Conservation (phyloP, 2,888 invertebrate species). For the Philereme vetulata region DNA sequence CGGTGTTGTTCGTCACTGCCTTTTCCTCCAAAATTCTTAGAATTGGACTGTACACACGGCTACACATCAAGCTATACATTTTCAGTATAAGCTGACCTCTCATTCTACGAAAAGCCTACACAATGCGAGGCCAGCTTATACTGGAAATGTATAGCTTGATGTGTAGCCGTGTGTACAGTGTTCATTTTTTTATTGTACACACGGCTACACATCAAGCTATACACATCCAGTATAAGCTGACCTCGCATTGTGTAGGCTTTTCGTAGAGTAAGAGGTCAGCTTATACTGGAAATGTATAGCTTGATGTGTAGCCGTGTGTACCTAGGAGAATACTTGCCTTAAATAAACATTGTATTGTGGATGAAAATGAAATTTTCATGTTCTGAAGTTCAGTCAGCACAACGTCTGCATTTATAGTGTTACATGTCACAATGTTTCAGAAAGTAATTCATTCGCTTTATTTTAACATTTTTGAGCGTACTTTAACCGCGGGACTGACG, state of each 20-base stretch:
- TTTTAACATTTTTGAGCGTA: conserved; percentile 8
- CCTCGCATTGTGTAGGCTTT: too few relatives aligned
- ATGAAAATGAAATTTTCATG: conserved; percentile 59
- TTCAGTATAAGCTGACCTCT: too few relatives aligned
- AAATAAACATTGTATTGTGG: conserved; percentile 39
- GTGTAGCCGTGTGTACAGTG: too few relatives aligned
- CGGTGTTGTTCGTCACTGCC: conserved; percentile 69
- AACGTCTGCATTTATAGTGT: conserved; percentile 66
- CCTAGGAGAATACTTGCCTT: conserved; percentile 64
- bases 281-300: too few relatives aligned
- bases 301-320: too few relatives aligned
- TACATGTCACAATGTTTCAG: conserved; percentile 48
- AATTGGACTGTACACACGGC: conserved; percentile 53
- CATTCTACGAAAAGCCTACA: too few relatives aligned
- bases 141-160: too few relatives aligned
- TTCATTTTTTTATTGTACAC: conserved; percentile 66
- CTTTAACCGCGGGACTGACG: conserved; percentile 15
- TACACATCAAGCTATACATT: too few relatives aligned
- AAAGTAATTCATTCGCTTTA: conserved; percentile 29
- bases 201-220: too few relatives aligned
- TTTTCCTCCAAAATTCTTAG: conserved; percentile 59
- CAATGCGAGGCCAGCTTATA: too few relatives aligned
- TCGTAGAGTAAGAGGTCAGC: too few relatives aligned
- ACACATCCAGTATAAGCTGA: too few relatives aligned
- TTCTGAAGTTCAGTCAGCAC: conserved; percentile 56